These are phyloP conservation scores for Oscheius sp. DNA, from an alignment of 2,888 invertebrate species.

Conservation along the genomic window DNA sequence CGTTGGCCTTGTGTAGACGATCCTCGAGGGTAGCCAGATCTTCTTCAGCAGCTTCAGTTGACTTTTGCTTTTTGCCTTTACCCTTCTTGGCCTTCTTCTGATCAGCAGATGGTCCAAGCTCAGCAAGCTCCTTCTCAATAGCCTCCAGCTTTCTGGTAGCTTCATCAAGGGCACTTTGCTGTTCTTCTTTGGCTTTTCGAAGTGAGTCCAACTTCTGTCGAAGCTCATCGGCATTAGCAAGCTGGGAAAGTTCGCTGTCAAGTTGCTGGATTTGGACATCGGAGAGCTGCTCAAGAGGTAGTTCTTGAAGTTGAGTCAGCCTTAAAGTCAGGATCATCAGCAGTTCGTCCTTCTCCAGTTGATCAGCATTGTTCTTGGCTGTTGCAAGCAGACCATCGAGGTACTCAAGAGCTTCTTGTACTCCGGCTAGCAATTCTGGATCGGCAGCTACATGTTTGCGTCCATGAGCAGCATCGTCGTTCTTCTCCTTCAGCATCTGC, in stretches of 20 bases:
- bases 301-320: slow-evolving; percentile 45
- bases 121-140: slow-evolving; percentile 41
- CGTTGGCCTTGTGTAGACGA: slow-evolving; percentile 3
- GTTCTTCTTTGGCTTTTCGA: slow-evolving; percentile 41
- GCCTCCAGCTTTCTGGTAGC: slow-evolving; percentile 7
- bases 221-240: slow-evolving; percentile 39
- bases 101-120: slow-evolving; percentile 13
- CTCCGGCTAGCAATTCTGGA: neutral
- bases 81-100: slow-evolving; percentile 36
- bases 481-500: slow-evolving; percentile 44
- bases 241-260: slow-evolving; percentile 41
- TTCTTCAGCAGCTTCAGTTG: neutral
- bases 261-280: slow-evolving; percentile 21
- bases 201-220: slow-evolving; percentile 39
- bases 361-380: neutral
- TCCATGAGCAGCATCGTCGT: slow-evolving; percentile 40
- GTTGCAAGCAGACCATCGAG: slow-evolving; percentile 43
- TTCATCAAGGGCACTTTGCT: neutral
- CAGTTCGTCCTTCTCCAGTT: slow-evolving; percentile 39
- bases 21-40: slow-evolving; percentile 5
- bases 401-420: slow-evolving; percentile 39
- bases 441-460: slow-evolving; percentile 44
- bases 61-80: slow-evolving; percentile 34
- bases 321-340: slow-evolving; percentile 42
- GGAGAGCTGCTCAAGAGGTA: slow-evolving; percentile 38